phyloP scores from a whole-genome alignment of 1,140 invertebrate genomes.

The Venturia canescens region DNA sequence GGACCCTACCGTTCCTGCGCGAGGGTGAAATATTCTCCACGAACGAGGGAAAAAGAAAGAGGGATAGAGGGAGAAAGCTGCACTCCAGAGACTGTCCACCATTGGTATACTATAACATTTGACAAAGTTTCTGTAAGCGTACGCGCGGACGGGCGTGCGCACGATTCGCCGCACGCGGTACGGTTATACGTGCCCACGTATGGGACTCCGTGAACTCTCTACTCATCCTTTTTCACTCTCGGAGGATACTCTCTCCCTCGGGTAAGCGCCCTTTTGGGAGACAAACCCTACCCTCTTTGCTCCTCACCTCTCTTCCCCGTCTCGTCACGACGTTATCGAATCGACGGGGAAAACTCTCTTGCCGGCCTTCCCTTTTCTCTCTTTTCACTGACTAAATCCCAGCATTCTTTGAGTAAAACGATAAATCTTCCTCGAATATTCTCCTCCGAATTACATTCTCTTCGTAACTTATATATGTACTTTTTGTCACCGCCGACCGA shows the following conservation, averaged over 20 bases:
- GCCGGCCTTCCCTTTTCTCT: background rate
- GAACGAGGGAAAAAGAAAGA: conserved; percentile 4
- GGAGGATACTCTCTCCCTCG: conserved; percentile 27
- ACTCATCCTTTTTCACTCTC: conserved; percentile 30
- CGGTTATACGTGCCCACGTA: conserved; percentile 16
- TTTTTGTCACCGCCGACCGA: too few relatives aligned
- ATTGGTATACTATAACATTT: conserved; percentile 27
- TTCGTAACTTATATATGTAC: too few relatives aligned
- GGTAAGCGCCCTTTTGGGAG: conserved; percentile 39
- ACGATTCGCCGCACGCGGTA: too few relatives aligned
- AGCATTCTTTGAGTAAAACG: background rate
- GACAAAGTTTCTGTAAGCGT: too few relatives aligned
- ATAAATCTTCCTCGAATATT: background rate
- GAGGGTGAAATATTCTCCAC: conserved; percentile 62
- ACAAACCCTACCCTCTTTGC: conserved; percentile 21
- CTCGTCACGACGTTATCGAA: conserved; percentile 27
- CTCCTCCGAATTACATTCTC: too few relatives aligned
- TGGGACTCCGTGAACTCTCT: background rate
- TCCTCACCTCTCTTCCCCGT: background rate
- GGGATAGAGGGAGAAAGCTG: conserved; percentile 25
- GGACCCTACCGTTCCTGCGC: conserved; percentile 63
- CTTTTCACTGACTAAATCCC: background rate
- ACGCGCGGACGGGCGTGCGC: too few relatives aligned
- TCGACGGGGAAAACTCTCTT: conserved; percentile 37
- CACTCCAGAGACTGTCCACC: conserved; percentile 60